phyloP scores from a whole-genome alignment of 2,797 vertebrate species.

The Menidia menidia region DNA sequence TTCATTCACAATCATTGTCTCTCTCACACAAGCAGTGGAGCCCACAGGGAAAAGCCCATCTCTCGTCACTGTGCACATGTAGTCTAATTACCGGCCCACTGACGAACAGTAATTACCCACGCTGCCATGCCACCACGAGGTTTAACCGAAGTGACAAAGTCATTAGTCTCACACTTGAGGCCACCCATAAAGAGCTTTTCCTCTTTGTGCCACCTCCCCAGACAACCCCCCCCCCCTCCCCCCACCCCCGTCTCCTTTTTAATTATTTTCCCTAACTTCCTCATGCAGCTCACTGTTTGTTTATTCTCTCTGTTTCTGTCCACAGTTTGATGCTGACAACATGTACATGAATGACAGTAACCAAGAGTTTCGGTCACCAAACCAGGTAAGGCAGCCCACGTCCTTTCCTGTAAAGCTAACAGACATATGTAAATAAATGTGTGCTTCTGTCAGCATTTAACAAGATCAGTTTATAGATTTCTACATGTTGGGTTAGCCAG shows the following conservation, averaged over 20 bases:
- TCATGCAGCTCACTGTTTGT: slow-evolving; percentile 45
- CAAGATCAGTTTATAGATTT: slow-evolving; percentile 11
- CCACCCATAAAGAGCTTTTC: slow-evolving; percentile 72
- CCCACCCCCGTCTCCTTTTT: background rate
- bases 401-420: slow-evolving; percentile 14
- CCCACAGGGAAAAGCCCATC: slow-evolving; percentile 79
- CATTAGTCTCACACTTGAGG: slow-evolving; percentile 80
- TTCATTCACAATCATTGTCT: slow-evolving; percentile 62
- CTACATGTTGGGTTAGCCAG: slow-evolving; percentile 1
- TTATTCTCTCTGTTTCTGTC: slow-evolving; percentile 66
- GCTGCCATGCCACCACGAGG: slow-evolving; percentile 76
- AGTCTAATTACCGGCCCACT: slow-evolving; percentile 83
- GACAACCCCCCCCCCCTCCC: background rate
- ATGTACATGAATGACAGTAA: slow-evolving; percentile 99
- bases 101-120: slow-evolving; percentile 86
- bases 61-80: slow-evolving; percentile 78
- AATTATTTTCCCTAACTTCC: slow-evolving; percentile 7
- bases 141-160: slow-evolving; percentile 85
- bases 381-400: slow-evolving; percentile 88
- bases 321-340: slow-evolving; percentile 99
- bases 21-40: slow-evolving; percentile 56
- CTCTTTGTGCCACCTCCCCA: slow-evolving; percentile 38
- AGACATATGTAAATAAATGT: slow-evolving; percentile 18
- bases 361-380: slow-evolving; percentile 96
- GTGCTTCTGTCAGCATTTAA: slow-evolving; percentile 23